These are phyloP conservation scores for Aphidoletes aphidimyza DNA, from an alignment of 2,888 invertebrate species.

Conservation along the genomic window DNA sequence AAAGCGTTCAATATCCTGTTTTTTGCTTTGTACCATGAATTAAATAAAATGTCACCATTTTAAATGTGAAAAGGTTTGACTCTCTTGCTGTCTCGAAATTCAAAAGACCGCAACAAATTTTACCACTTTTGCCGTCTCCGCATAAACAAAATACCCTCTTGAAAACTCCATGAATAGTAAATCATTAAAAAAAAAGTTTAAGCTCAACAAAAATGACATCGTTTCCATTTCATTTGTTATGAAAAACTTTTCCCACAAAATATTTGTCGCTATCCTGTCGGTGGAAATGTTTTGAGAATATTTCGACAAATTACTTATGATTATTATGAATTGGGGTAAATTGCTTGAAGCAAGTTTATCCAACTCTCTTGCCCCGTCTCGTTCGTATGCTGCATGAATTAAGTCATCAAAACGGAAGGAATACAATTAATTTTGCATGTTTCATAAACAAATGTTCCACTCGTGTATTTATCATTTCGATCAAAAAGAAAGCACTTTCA, in stretches of 20 bases:
- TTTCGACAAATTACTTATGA: not conserved
- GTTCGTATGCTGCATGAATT: not conserved
- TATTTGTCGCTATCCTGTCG: not conserved
- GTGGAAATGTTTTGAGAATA: not conserved
- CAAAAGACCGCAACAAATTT: not conserved
- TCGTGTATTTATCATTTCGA: not conserved
- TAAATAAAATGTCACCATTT: no score
- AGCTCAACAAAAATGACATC: constrained; percentile 26
- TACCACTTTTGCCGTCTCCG: no score
- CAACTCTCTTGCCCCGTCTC: no score
- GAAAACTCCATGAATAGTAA: no score
- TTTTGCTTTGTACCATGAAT: no score
- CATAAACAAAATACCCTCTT: no score
- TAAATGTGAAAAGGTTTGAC: no score
- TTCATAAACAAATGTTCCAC: not conserved
- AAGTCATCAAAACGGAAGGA: not conserved
- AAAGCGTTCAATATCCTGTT: no score
- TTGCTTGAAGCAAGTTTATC: not conserved
- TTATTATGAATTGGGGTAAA: not conserved
- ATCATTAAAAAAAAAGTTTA: not conserved
- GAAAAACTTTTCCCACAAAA: not conserved
- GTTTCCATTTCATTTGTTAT: not conserved
- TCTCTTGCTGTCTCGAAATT: no score
- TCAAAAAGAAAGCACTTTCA: not conserved
- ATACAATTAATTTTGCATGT: constrained; percentile 2